These are phyloP conservation scores for Belgica antarctica DNA, from an alignment of 2,888 invertebrate species.

Conservation along the genomic window DNA sequence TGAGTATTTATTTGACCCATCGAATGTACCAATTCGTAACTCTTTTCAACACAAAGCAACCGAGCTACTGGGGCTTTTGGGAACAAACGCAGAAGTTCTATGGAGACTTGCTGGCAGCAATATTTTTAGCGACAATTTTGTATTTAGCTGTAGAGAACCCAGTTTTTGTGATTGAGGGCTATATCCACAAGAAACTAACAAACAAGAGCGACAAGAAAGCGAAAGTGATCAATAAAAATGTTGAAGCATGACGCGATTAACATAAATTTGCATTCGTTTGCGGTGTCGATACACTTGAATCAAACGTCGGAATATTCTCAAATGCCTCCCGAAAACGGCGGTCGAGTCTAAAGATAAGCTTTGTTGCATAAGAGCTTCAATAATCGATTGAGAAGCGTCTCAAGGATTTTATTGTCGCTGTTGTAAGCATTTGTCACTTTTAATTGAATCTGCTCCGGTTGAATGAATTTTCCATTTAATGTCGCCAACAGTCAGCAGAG, in stretches of 20 bases:
- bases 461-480: not conserved
- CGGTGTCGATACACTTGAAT: too few relatives aligned
- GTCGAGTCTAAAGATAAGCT: too few relatives aligned
- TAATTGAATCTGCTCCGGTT: slow-evolving; percentile 11
- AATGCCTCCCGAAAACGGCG: too few relatives aligned
- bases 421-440: slow-evolving; percentile 13
- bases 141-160: not conserved
- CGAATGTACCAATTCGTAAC: not conserved
- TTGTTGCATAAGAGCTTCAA: too few relatives aligned
- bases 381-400: too few relatives aligned
- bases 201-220: too few relatives aligned
- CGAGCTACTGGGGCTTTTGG: not conserved
- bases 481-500: not conserved
- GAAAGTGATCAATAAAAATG: too few relatives aligned
- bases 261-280: too few relatives aligned
- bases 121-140: not conserved
- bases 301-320: too few relatives aligned
- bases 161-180: not conserved
- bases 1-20: slow-evolving; percentile 10
- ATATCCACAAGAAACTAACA: not conserved
- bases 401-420: not conserved
- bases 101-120: not conserved
- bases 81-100: not conserved
- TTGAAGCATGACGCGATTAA: too few relatives aligned
- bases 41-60: not conserved